phyloP scores from a whole-genome alignment of 1,140 invertebrate species.

The Calliphora vicina region DNA sequence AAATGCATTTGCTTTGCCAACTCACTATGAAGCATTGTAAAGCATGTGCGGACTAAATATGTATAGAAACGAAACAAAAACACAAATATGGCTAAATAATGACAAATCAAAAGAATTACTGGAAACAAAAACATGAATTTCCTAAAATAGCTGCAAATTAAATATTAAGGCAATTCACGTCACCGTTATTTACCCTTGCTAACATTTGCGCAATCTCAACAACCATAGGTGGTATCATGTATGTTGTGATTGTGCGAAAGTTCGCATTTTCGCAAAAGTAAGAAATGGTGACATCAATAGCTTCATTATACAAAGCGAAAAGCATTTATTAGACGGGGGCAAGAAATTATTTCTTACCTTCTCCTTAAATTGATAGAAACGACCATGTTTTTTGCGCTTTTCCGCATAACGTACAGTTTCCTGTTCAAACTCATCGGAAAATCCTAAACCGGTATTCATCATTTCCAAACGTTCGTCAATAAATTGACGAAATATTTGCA shows the following conservation, averaged over 20 bases:
- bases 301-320: constrained; percentile 36
- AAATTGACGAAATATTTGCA: constrained; percentile 97
- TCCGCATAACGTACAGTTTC: constrained; percentile 87
- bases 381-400: constrained; percentile 78
- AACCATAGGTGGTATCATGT: too few species aligned
- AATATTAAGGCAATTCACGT: too few species aligned
- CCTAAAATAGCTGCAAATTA: constrained; percentile 45
- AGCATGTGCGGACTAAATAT: neutral
- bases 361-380: constrained; percentile 83
- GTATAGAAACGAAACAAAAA: neutral
- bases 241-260: too few species aligned
- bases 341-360: constrained; percentile 66
- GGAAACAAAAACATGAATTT: neutral
- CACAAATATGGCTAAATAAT: neutral
- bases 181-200: too few species aligned
- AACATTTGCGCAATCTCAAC: too few species aligned
- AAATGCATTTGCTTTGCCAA: neutral
- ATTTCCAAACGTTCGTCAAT: constrained; percentile 91
- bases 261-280: too few species aligned
- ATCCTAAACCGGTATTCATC: constrained; percentile 86
- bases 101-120: neutral
- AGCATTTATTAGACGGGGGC: neutral
- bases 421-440: constrained; percentile 94
- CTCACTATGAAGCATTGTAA: neutral
- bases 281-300: too few species aligned